phyloP scores from a whole-genome alignment of 2,888 invertebrate species.

The Proisotoma minuta region DNA sequence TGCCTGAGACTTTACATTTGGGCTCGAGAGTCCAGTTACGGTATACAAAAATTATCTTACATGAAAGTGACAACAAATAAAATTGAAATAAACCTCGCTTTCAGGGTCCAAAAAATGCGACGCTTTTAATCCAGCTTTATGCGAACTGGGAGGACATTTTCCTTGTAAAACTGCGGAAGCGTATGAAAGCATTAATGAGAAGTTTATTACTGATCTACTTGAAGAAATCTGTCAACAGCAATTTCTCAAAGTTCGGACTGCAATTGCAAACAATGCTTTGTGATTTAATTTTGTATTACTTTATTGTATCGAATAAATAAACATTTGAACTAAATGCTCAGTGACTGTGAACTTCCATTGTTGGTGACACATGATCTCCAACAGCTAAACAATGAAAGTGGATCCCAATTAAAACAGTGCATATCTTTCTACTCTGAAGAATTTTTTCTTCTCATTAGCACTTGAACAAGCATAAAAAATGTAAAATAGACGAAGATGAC shows the following conservation, averaged over 20 bases:
- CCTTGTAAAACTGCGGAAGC: constrained; percentile 61
- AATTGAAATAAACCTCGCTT: not conserved
- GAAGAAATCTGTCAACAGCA: constrained; percentile 47
- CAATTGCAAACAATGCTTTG: not conserved
- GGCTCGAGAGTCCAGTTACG: constrained; percentile 58
- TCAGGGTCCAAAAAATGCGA: constrained; percentile 57
- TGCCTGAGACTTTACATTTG: constrained; percentile 62
- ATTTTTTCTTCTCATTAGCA: too few relatives aligned
- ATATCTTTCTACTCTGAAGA: too few relatives aligned
- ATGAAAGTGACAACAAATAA: constrained; percentile 13
- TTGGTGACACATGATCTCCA: too few relatives aligned
- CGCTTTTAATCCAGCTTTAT: constrained; percentile 66
- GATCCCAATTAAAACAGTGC: too few relatives aligned
- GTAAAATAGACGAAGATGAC: too few relatives aligned
- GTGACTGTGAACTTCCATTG: too few relatives aligned
- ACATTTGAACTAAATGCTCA: too few relatives aligned
- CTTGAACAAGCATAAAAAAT: too few relatives aligned
- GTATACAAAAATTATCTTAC: constrained; percentile 44
- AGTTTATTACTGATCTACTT: constrained; percentile 43
- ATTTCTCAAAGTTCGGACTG: constrained; percentile 44
- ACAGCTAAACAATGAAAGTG: too few relatives aligned
- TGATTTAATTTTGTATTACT: too few relatives aligned
- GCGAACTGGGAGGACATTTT: constrained; percentile 72
- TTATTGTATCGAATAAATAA: too few relatives aligned
- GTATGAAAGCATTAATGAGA: constrained; percentile 48